Conservation (phyloP, 2,113 vertebrate species). For the Falcunculus frontatus region DNA sequence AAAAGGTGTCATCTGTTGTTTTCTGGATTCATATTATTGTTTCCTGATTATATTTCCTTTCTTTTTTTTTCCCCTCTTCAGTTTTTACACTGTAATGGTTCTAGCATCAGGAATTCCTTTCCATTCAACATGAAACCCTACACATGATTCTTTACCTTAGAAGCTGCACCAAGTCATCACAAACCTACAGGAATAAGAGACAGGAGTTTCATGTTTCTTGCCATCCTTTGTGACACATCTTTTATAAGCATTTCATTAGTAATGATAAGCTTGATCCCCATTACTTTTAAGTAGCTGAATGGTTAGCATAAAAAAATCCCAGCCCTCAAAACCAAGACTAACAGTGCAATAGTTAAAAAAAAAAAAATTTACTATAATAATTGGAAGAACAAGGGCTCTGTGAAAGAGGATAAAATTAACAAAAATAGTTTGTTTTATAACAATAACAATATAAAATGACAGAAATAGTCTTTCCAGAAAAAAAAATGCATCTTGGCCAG, state of each 20-base stretch:
- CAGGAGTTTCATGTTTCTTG: neutral
- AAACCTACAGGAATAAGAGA: slow-evolving; percentile 67
- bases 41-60: neutral
- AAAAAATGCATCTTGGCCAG: neutral
- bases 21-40: neutral
- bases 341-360: neutral
- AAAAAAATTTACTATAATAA: neutral
- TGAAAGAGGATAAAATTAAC: neutral
- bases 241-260: neutral
- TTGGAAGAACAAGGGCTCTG: neutral
- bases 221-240: neutral
- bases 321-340: neutral
- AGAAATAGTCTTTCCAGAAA: neutral
- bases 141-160: slow-evolving; percentile 71
- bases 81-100: neutral
- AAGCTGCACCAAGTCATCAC: slow-evolving; percentile 70
- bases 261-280: neutral
- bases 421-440: neutral
- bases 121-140: neutral
- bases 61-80: neutral
- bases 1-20: neutral
- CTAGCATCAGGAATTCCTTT: neutral
- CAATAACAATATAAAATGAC: neutral
- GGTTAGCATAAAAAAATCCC: neutral
- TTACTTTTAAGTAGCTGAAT: neutral